Conservation (phyloP, 2,113 vertebrate species). For the Callionymus lyra region DNA sequence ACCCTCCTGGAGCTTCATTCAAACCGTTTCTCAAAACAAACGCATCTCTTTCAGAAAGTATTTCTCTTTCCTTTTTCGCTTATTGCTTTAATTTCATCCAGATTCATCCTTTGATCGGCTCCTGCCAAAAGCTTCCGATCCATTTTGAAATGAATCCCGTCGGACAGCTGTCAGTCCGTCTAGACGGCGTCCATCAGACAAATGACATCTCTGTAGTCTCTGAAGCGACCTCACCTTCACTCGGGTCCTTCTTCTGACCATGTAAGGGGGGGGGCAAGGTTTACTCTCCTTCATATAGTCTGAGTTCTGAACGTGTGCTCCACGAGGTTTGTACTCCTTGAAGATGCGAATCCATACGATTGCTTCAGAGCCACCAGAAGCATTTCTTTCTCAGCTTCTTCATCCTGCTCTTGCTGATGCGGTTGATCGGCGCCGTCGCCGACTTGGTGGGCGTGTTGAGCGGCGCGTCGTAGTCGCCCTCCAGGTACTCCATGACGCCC, state of each 20-base stretch:
- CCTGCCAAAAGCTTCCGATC: slow-evolving; percentile 8
- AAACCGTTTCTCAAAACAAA: not conserved
- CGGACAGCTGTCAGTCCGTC: slow-evolving; percentile 16
- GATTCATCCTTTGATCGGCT: too few species aligned
- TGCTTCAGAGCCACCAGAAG: slow-evolving; percentile 86
- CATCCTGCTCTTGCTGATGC: slow-evolving; percentile 67
- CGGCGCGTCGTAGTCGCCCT: slow-evolving; percentile 67
- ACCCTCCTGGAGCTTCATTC: too few species aligned
- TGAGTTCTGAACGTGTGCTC: too few species aligned
- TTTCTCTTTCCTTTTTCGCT: slow-evolving; percentile 8
- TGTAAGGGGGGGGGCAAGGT: too few species aligned
- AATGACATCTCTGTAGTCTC: slow-evolving; percentile 3
- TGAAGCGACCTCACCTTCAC: too few species aligned
- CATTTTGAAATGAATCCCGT: slow-evolving; percentile 7
- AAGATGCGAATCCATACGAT: too few species aligned
- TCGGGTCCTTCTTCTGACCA: too few species aligned
- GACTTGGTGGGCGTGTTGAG: slow-evolving; percentile 42
- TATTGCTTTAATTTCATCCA: slow-evolving; percentile 18
- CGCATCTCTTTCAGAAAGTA: too few species aligned
- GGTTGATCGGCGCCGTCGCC: slow-evolving; percentile 22
- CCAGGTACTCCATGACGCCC: slow-evolving; percentile 75
- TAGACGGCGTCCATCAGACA: slow-evolving; percentile 5
- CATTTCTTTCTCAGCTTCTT: slow-evolving; percentile 94
- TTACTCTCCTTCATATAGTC: too few species aligned
- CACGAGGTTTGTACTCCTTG: too few species aligned